Base-by-base conservation (phyloP, 2,113 vertebrate species). In the Campylorhamphus procurvoides region DNA sequence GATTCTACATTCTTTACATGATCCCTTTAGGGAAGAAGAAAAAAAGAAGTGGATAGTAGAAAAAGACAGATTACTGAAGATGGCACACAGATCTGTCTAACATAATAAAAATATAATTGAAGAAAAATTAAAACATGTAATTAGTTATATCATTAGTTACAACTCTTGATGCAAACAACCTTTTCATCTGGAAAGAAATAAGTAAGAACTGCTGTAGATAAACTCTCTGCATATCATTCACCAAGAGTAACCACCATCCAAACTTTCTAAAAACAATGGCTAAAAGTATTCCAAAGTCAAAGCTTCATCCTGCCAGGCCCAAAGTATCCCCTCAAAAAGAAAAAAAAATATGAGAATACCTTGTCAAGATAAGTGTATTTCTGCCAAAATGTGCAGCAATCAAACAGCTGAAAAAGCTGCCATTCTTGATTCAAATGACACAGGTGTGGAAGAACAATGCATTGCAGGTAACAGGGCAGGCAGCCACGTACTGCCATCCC, bases 261-360 rank as follows among this genome's bases (percentile, higher is more conserved):
- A 72, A 55, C 20, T 59, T 59, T n/a, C 25, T 24, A 3, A 81
- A 78, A 81, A 37, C 15, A 19, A 58, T 7, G 4, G 46, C 50
- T 74, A 62, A 47, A 84, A 60, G 35, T 56, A 64, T 4, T 49
- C 33, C 19, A 24, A 67, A 64, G 19, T 58, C 18, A 46, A 90
- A 77, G 46, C 19, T 50, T 76, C 12, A 68, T 3, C 8, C 25
- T 35, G 12, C 16, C 9, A 49, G 52, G 31, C 49, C 4, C 6
- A 59, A 86, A 52, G n/a, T 14, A 74, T 5, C 20, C 29, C 44
- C 23, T 46, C 20, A 13, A 25, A 18, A 23, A 18, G 12, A 18
- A 17, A 17, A 4, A 27, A 12, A 31, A 39, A 13, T 39, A 5
- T 12, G 3, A 60, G 3, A 56, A 28, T 2, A 0, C 9, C 16